Evolutionary conservation across 1,140 invertebrate species (phyloP).

Genomic region (Samia ricini): DNA sequence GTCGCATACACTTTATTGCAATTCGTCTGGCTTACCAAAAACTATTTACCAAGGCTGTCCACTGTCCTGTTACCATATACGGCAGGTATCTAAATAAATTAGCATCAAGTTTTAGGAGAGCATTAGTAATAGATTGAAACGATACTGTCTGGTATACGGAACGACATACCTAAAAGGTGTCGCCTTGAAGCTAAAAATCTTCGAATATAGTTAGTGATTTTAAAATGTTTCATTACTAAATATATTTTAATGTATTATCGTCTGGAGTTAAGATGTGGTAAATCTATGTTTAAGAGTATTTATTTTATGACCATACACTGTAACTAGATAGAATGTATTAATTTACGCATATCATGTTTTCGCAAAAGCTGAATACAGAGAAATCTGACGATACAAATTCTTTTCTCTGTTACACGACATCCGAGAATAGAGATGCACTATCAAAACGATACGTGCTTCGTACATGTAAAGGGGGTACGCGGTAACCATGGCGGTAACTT

Average conservation of each 20-base stretch:
- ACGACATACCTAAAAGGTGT: neutral
- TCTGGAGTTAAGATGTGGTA: no score
- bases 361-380: neutral
- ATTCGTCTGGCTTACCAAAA: neutral
- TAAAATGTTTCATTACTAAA: neutral
- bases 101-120: neutral
- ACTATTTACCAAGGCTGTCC: neutral
- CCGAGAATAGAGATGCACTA: neutral
- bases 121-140: neutral
- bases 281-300: no score
- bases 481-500: neutral
- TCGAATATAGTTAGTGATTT: neutral
- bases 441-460: constrained; percentile 6
- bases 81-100: neutral
- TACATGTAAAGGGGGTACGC: neutral
- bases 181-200: neutral
- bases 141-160: neutral
- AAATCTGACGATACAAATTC: neutral
- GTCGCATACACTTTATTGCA: neutral
- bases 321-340: no score
- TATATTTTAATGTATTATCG: neutral
- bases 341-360: no score
- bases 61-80: constrained; percentile 5
- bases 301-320: no score
- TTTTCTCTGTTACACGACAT: neutral